Conservation (phyloP, 2,113 vertebrate genomes). For the Heptranchias perlo region DNA sequence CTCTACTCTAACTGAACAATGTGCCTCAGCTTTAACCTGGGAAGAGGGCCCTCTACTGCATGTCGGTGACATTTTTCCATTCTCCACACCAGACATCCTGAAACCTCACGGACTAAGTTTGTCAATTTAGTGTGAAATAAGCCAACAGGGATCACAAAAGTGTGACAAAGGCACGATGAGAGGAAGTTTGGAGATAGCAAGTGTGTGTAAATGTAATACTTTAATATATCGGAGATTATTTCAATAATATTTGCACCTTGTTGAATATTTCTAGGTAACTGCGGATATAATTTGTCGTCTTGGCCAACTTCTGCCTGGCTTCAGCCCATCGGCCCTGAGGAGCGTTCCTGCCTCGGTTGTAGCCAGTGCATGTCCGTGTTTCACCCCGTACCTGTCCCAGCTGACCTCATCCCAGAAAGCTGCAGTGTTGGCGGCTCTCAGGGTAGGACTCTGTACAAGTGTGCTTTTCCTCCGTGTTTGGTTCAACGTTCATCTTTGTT, state of each 20-base stretch:
- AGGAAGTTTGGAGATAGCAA: no score
- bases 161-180: neutral
- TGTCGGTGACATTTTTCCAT: no score
- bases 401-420: conserved; percentile 66
- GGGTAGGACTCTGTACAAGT: conserved; percentile 51
- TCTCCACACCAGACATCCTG: no score
- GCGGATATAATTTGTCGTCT: conserved; percentile 57
- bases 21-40: no score
- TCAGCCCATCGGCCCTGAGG: conserved; percentile 62
- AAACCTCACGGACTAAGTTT: no score
- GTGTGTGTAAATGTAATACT: neutral
- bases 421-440: conserved; percentile 61
- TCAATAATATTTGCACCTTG: neutral
- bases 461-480: neutral
- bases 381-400: conserved; percentile 58
- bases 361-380: conserved; percentile 61
- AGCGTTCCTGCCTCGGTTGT: conserved; percentile 53
- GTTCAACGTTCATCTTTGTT: neutral
- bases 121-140: no score
- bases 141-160: neutral
- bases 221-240: neutral
- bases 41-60: no score
- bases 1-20: no score
- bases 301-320: conserved; percentile 62
- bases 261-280: conserved; percentile 45